phyloP scores from a whole-genome alignment of 2,888 invertebrate species.

The Uloborus plumipes region DNA sequence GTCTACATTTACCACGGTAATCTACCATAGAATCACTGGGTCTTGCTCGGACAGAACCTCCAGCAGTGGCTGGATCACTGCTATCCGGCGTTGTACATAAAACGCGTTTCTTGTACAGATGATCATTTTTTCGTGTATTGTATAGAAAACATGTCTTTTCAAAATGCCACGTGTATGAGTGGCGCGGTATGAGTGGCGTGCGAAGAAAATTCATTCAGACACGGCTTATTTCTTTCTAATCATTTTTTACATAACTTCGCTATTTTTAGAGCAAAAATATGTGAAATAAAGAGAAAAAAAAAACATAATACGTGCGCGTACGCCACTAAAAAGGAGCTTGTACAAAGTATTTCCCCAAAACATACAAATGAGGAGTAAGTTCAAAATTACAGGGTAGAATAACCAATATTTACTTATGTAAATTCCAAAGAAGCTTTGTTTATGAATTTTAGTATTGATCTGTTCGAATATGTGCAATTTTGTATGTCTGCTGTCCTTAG shows the following conservation, averaged over 20 bases:
- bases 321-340: no score
- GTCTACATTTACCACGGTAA: neutral
- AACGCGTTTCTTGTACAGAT: constrained; percentile 44
- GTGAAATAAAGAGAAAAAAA: no score
- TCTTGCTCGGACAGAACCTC: constrained; percentile 3
- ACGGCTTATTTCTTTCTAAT: neutral
- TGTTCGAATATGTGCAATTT: no score
- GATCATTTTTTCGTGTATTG: constrained; percentile 46
- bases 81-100: constrained; percentile 38
- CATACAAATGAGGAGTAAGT: neutral
- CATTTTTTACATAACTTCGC: no score
- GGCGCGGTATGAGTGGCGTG: constrained; percentile 2
- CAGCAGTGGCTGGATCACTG: constrained; percentile 55
- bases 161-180: neutral
- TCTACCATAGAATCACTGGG: neutral
- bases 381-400: neutral
- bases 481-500: no score
- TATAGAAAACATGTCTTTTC: constrained; percentile 28
- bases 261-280: no score
- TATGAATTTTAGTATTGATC: no score
- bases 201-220: neutral
- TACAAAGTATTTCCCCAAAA: no score
- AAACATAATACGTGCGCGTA: no score
- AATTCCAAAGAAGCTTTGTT: neutral
- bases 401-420: constrained; percentile 16